Evolutionary conservation across 2,113 vertebrate species (phyloP), one percentile per base, ranked within the genome.

Genomic region (Macquaria ambigua): DNA sequence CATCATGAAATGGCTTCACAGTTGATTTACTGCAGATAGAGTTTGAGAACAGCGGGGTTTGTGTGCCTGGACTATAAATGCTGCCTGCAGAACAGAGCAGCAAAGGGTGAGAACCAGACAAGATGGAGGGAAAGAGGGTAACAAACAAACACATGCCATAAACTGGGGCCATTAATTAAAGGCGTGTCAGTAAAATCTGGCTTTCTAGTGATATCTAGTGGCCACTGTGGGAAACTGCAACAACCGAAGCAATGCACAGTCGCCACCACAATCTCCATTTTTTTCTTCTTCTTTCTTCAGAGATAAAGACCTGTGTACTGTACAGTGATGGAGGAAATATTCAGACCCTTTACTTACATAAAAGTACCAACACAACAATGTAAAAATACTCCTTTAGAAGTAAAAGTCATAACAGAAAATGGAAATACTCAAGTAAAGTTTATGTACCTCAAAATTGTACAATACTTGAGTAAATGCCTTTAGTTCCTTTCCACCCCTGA

Each of bases 141-240:
- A 23, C 25, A 62, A 48, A 50, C 20, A 52, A 25, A 70, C 28
- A 53, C 18, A 5, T 2, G 6, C 21, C 1, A 6, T 8, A 50
- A 31, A 43, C 9, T 31, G 15, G 12, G 20, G 2, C 55, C 16
- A 41, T 52, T 8, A 39, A 63, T 15, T 16, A 74, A 71, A 6
- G 41, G 69, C 20, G 53, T 5, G 1, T 20, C 16, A 55, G 62
- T 16, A 61, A 23, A 75, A 48, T 43, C 25, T 71, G 56, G 34
- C 20, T 67, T 61, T 68, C 20, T 41, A 68, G 31, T 77, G 78
- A 71, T 75, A 83, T 46, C 86, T 67, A 46, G 64, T 67, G 64
- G 83, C 82, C 5, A 39, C 0, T 43, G 2, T 2, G 2, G 11
- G 46, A 16, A 31, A 84, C 62, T 74, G 43, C 41, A 83, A 21